These are phyloP conservation scores for Luscinia megarhynchos DNA, from an alignment of 2,797 vertebrate genomes.

Conservation along the genomic window DNA sequence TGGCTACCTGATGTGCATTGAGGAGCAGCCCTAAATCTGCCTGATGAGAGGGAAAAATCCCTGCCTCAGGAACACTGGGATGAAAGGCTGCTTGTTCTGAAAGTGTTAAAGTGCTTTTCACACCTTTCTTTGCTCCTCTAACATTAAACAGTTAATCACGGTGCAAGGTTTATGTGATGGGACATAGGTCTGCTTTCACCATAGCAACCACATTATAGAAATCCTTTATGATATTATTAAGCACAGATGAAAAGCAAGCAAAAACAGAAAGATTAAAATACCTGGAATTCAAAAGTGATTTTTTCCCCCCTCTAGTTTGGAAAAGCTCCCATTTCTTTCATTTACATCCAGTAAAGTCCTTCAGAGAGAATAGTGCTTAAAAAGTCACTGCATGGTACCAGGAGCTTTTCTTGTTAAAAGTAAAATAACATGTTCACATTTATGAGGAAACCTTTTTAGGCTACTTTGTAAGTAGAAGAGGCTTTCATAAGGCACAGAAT, in stretches of 20 bases:
- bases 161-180: neutral
- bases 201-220: conserved; percentile 36
- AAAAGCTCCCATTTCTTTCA: conserved; percentile 41
- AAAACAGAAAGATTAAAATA: conserved; percentile 51
- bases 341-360: conserved; percentile 17
- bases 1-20: neutral
- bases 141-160: conserved; percentile 17
- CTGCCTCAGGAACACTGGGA: neutral
- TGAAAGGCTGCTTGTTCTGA: conserved; percentile 5
- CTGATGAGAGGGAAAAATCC: conserved; percentile 15
- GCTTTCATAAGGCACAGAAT: neutral
- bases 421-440: conserved; percentile 13
- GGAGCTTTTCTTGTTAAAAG: conserved; percentile 28
- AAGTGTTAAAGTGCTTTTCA: neutral
- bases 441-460: neutral
- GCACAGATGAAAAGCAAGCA: conserved; percentile 23
- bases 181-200: conserved; percentile 30
- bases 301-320: neutral
- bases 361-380: conserved; percentile 33
- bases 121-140: neutral
- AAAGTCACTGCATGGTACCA: conserved; percentile 17
- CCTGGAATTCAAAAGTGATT: conserved; percentile 13
- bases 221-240: conserved; percentile 29
- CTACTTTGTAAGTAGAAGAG: neutral
- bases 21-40: neutral